phyloP scores from a whole-genome alignment of 2,797 vertebrate genomes.

The Cyclopterus lumpus region DNA sequence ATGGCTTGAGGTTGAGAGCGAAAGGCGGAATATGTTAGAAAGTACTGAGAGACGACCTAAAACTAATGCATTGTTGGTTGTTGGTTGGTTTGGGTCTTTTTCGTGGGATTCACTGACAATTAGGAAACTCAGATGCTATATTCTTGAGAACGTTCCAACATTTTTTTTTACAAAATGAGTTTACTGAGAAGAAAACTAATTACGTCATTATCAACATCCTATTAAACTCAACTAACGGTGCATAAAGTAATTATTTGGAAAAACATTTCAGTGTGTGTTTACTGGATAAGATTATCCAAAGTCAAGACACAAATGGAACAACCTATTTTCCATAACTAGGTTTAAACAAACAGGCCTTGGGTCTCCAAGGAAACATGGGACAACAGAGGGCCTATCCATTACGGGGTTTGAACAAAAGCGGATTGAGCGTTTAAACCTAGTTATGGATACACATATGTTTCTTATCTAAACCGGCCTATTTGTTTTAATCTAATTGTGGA shows the following conservation, averaged over 20 bases:
- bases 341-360: slow-evolving; percentile 18
- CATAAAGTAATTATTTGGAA: slow-evolving; percentile 7
- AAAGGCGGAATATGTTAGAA: not conserved
- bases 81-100: not conserved
- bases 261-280: slow-evolving; percentile 11
- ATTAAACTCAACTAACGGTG: slow-evolving; percentile 4
- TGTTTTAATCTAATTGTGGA: too few species aligned
- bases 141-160: not conserved
- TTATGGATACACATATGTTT: too few species aligned
- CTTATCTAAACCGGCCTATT: too few species aligned
- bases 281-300: not conserved
- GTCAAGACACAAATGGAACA: slow-evolving; percentile 8
- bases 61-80: not conserved
- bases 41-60: not conserved
- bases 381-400: slow-evolving; percentile 51
- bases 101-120: not conserved
- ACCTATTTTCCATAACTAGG: not conserved
- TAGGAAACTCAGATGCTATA: not conserved
- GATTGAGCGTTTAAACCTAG: too few species aligned
- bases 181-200: not conserved
- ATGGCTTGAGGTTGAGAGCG: not conserved
- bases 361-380: slow-evolving; percentile 64
- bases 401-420: too few species aligned
- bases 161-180: not conserved
- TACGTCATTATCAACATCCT: not conserved